These are phyloP conservation scores for Mya arenaria DNA, from an alignment of 1,140 invertebrate species.

Conservation along the genomic window DNA sequence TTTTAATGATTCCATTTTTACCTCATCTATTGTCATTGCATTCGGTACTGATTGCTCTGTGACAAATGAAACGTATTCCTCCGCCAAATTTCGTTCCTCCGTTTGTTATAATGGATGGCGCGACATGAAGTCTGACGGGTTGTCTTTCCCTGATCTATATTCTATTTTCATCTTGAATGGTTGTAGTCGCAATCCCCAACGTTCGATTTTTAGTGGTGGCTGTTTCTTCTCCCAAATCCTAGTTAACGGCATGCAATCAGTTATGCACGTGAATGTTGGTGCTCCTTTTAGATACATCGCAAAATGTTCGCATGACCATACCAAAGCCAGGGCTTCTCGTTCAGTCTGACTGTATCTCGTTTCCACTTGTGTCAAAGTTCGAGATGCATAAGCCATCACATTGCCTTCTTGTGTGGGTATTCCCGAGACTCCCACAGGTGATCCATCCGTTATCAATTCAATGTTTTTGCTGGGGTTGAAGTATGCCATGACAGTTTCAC, in stretches of 20 bases:
- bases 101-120: slow-evolving; percentile 17
- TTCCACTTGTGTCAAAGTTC: slow-evolving; percentile 27
- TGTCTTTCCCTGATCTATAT: slow-evolving; percentile 48
- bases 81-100: slow-evolving; percentile 2
- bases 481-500: slow-evolving; percentile 52
- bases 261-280: slow-evolving; percentile 6
- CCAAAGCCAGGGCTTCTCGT: slow-evolving; percentile 6
- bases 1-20: slow-evolving; percentile 37
- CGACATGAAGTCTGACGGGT: slow-evolving; percentile 54
- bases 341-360: slow-evolving; percentile 54
- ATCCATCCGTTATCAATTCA: slow-evolving; percentile 46
- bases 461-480: slow-evolving; percentile 27
- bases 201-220: slow-evolving; percentile 34
- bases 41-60: slow-evolving; percentile 13
- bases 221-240: slow-evolving; percentile 44
- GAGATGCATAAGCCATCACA: slow-evolving; percentile 24
- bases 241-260: slow-evolving; percentile 40
- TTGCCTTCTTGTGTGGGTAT: slow-evolving; percentile 46
- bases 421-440: slow-evolving; percentile 29
- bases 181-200: slow-evolving; percentile 42
- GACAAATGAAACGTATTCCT: slow-evolving; percentile 53
- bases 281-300: slow-evolving; percentile 37
- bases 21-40: slow-evolving; percentile 52
- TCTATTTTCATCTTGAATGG: slow-evolving; percentile 49
- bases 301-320: slow-evolving; percentile 19